phyloP scores from a whole-genome alignment of 2,113 vertebrate species.

The Podarcis muralis region DNA sequence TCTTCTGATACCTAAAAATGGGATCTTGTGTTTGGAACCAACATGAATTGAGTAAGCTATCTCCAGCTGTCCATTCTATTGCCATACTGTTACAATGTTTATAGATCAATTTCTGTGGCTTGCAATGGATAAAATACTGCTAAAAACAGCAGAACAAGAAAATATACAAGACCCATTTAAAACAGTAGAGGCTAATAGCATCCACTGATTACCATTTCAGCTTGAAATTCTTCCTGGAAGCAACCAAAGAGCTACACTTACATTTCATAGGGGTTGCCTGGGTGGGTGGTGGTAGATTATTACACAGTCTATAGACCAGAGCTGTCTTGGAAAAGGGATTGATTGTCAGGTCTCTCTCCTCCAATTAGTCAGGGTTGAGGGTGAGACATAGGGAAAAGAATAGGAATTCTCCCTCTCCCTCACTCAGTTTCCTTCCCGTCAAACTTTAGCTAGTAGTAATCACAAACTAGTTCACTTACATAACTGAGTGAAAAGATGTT shows the following conservation, averaged over 20 bases:
- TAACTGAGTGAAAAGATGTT: conserved; percentile 54
- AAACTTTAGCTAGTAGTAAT: neutral
- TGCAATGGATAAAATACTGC: neutral
- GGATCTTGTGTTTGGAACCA: neutral
- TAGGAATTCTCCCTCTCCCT: neutral
- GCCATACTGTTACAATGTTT: neutral
- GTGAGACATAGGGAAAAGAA: neutral
- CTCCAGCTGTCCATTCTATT: too few species aligned
- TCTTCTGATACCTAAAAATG: neutral
- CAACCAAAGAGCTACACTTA: neutral
- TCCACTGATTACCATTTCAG: neutral
- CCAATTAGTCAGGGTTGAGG: neutral
- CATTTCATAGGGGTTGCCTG: too few species aligned
- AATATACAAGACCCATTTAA: neutral
- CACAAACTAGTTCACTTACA: conserved; percentile 45
- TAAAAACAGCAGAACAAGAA: neutral
- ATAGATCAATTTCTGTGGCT: neutral
- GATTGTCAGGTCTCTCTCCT: neutral
- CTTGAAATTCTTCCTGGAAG: neutral
- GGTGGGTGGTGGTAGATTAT: too few species aligned
- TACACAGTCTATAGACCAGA: too few species aligned
- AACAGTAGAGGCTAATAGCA: neutral
- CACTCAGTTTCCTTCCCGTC: neutral
- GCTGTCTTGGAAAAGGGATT: too few species aligned
- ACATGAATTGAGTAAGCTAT: neutral